phyloP scores from a whole-genome alignment of 2,888 invertebrate species.

The Chironomus tentans region DNA sequence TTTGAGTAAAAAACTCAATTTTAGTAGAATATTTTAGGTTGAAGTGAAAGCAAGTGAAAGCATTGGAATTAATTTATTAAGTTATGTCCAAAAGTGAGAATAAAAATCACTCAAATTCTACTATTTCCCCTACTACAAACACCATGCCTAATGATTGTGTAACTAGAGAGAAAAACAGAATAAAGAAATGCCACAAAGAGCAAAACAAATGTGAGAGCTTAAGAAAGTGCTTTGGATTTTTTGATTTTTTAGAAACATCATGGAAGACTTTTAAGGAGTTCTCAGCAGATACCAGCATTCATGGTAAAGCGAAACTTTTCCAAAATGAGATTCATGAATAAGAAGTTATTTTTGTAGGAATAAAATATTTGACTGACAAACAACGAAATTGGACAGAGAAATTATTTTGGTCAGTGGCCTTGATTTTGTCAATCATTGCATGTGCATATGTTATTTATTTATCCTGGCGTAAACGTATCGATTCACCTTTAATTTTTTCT shows the following conservation, averaged over 20 bases:
- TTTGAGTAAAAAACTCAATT: neutral
- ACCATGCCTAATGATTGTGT: neutral
- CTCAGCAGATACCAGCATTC: neutral
- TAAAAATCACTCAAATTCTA: neutral
- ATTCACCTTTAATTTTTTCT: neutral
- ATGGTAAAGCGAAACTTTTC: neutral
- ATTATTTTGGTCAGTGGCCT: slow-evolving; percentile 2
- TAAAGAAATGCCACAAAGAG: neutral
- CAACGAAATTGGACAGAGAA: slow-evolving; percentile 5
- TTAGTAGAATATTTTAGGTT: neutral
- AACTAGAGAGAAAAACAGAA: neutral
- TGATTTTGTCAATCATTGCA: neutral
- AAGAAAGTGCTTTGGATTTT: slow-evolving; percentile 6
- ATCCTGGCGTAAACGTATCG: neutral
- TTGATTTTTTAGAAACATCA: neutral
- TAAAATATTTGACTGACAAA: slow-evolving; percentile 16
- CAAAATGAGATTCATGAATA: neutral
- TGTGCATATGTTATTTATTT: slow-evolving; percentile 5
- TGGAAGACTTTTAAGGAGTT: slow-evolving; percentile 11
- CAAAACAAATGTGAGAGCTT: neutral
- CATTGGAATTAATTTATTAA: too few relatives aligned
- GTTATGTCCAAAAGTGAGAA: neutral
- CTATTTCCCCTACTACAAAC: neutral
- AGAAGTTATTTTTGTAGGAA: neutral
- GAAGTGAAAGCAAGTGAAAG: neutral